Conservation (phyloP, 2,113 vertebrate genomes). For the Psilopsiagon aurifrons region DNA sequence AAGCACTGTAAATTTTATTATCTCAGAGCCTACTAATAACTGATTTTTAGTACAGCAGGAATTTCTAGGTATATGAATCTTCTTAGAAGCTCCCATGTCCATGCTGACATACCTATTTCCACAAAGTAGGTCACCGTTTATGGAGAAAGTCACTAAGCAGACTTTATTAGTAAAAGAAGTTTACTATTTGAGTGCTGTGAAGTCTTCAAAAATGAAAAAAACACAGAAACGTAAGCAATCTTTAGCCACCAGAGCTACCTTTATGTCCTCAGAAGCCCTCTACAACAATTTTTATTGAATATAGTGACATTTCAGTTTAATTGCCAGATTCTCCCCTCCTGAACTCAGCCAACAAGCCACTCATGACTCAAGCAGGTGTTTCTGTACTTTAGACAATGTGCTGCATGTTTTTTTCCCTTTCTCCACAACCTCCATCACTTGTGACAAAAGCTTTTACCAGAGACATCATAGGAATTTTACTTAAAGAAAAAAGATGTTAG, state of each 20-base stretch:
- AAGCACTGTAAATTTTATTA: background rate
- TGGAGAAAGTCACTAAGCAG: background rate
- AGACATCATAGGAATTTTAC: background rate
- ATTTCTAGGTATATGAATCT: background rate
- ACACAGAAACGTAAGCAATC: background rate
- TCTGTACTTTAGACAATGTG: slow-evolving; percentile 2
- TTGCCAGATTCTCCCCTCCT: background rate
- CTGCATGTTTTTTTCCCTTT: background rate
- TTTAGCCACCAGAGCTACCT: background rate
- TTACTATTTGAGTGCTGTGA: background rate
- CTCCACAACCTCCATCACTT: background rate
- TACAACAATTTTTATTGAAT: background rate
- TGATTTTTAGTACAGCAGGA: background rate
- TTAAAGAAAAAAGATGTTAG: background rate
- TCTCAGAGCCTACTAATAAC: background rate
- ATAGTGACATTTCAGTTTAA: slow-evolving; percentile 50
- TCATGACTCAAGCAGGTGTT: slow-evolving; percentile 40
- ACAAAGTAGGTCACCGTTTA: background rate
- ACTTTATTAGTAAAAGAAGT: background rate
- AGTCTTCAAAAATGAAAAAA: slow-evolving; percentile 28
- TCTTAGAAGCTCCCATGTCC: background rate
- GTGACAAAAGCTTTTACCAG: slow-evolving; percentile 11
- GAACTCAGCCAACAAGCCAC: slow-evolving; percentile 12
- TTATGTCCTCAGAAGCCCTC: slow-evolving; percentile 1
- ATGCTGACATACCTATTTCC: background rate